phyloP scores from a whole-genome alignment of 1,140 invertebrate genomes.

The Melanaphis sacchari region DNA sequence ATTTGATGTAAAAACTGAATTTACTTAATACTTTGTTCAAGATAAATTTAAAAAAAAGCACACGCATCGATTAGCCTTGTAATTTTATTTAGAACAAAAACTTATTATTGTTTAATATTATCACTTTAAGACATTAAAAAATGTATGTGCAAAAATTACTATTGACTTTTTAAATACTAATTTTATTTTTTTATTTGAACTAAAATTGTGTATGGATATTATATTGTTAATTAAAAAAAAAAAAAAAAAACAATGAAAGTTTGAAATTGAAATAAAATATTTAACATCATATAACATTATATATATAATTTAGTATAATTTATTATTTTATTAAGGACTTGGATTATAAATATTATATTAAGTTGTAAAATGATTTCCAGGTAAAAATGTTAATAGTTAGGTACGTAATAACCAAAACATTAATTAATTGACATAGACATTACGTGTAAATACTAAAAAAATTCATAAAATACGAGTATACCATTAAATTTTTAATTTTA shows the following conservation, averaged over 20 bases:
- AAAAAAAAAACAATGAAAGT: too few relatives aligned
- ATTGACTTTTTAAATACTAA: background rate
- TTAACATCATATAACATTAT: too few relatives aligned
- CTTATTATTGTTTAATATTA: background rate
- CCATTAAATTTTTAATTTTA: background rate
- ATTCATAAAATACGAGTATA: background rate
- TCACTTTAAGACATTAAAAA: background rate
- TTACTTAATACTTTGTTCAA: background rate
- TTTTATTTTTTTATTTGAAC: background rate
- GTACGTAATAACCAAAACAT: background rate
- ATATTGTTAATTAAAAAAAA: background rate
- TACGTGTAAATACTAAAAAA: background rate
- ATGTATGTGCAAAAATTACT: background rate
- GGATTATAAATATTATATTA: too few relatives aligned
- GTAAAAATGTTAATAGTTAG: background rate
- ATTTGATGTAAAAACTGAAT: background rate
- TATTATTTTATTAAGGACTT: too few relatives aligned
- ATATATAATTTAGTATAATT: background rate
- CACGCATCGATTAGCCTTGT: background rate
- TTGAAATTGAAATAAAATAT: too few relatives aligned
- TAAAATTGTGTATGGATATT: background rate
- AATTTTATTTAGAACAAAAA: background rate
- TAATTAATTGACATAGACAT: background rate
- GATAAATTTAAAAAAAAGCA: background rate
- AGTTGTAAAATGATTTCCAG: background rate